Percentiles rank a stretch among this genome's conserved stretches.
Evolutionary conservation across 2,797 vertebrate species (phyloP).

Genomic region (Acrossocheilus wenchowensis): DNA sequence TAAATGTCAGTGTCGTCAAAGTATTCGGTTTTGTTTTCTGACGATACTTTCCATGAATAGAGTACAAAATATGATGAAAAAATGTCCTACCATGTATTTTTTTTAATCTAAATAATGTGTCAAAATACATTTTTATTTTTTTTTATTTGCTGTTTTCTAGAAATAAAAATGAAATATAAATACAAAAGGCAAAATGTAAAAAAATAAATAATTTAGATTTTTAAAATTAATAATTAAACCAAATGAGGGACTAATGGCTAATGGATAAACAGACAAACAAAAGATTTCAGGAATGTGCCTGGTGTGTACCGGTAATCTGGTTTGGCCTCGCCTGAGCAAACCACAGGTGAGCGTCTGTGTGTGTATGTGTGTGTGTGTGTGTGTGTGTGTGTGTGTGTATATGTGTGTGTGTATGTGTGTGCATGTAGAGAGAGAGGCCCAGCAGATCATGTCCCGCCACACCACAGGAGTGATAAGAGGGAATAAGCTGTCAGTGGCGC

Average conservation of each 20-base stretch:
- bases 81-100: neutral
- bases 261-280: neutral
- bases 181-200: neutral
- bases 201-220: too few species aligned
- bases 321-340: constrained; percentile 15
- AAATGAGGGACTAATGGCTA: neutral
- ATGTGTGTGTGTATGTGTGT: constrained; percentile 62
- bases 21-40: neutral
- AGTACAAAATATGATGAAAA: neutral
- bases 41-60: neutral
- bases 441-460: constrained; percentile 69
- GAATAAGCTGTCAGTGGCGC: constrained; percentile 74
- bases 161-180: neutral
- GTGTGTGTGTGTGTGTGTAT: constrained; percentile 58
- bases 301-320: neutral
- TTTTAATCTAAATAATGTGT: neutral
- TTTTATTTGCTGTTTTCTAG: neutral
- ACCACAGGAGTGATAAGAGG: constrained; percentile 71
- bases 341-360: constrained; percentile 2
- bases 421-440: constrained; percentile 44
- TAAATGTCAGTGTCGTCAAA: neutral
- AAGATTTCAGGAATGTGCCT: neutral
- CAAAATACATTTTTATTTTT: neutral
- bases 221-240: neutral
- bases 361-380: constrained; percentile 18